Conservation (phyloP, 2,797 vertebrate genomes). For the Eupleurogrammus muticus region DNA sequence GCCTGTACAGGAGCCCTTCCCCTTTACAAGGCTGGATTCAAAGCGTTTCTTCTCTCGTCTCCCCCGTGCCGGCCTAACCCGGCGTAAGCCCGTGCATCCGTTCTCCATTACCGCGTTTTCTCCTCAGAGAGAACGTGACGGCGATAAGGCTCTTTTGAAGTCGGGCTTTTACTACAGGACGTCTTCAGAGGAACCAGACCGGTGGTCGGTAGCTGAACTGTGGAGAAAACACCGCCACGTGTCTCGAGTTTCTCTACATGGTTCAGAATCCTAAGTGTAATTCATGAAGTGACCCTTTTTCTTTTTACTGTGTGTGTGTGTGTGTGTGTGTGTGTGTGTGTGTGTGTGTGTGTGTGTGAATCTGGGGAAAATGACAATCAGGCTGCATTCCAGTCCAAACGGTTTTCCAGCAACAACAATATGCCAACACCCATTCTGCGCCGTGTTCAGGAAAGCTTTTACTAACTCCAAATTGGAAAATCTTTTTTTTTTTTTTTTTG, state of each 20-base stretch:
- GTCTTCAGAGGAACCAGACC: slow-evolving; percentile 38
- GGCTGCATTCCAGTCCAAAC: slow-evolving; percentile 71
- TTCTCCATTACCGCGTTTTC: slow-evolving; percentile 74
- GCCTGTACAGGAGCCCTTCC: slow-evolving; percentile 71
- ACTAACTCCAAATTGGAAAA: slow-evolving; percentile 75
- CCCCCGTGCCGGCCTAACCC: slow-evolving; percentile 66
- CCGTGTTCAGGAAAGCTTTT: slow-evolving; percentile 77
- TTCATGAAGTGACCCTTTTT: not conserved
- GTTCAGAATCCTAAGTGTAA: not conserved
- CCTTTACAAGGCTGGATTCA: slow-evolving; percentile 80
- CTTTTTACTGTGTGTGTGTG: too few species aligned
- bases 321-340: too few species aligned
- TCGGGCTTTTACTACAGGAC: slow-evolving; percentile 58
- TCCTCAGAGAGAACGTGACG: slow-evolving; percentile 65
- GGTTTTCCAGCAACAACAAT: slow-evolving; percentile 78
- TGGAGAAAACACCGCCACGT: slow-evolving; percentile 1
- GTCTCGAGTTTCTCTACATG: not conserved
- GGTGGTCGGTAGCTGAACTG: slow-evolving; percentile 29
- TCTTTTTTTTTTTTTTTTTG: too few species aligned
- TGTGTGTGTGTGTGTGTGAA: too few species aligned
- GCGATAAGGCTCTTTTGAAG: slow-evolving; percentile 74
- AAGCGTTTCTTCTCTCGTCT: slow-evolving; percentile 76
- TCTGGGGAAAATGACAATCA: slow-evolving; percentile 24
- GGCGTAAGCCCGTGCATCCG: slow-evolving; percentile 77
- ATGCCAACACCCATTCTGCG: slow-evolving; percentile 69